A percentile compares a stretch with the other conserved stretches of the same genome.
These are phyloP conservation scores for Drosophila lowei DNA, from an alignment of 1,140 invertebrate species.

Conservation along the genomic window DNA sequence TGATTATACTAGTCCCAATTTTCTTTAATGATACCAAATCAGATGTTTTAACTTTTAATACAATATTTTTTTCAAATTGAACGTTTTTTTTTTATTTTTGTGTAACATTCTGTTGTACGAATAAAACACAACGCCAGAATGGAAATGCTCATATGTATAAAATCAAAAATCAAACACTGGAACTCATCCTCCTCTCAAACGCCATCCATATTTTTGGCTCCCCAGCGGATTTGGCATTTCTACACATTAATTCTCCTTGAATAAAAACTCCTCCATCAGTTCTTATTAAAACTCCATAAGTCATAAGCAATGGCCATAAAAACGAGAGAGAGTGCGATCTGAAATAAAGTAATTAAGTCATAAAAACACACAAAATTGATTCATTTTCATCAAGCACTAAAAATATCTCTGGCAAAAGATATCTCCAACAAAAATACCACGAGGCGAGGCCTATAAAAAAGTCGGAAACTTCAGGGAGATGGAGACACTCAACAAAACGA, in stretches of 20 bases:
- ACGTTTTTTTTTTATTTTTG: too few species aligned
- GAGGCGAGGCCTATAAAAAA: slow-evolving; percentile 22
- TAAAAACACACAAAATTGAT: slow-evolving; percentile 68
- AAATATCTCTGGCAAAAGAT: slow-evolving; percentile 34
- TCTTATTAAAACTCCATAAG: slow-evolving; percentile 58
- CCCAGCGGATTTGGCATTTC: background rate
- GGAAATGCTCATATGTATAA: too few species aligned
- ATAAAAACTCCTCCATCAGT: slow-evolving; percentile 1
- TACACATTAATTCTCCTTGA: background rate
- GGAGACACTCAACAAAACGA: background rate
- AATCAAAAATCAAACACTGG: too few species aligned
- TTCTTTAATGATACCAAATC: background rate
- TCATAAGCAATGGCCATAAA: slow-evolving; percentile 37
- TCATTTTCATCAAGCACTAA: slow-evolving; percentile 48
- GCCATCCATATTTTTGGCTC: background rate
- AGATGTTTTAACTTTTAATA: too few species aligned
- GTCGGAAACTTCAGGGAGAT: slow-evolving; percentile 7
- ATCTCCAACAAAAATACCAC: slow-evolving; percentile 22
- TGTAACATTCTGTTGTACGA: too few species aligned
- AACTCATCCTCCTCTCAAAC: too few species aligned
- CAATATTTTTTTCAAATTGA: too few species aligned
- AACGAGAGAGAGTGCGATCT: slow-evolving; percentile 36
- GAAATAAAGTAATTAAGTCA: slow-evolving; percentile 60
- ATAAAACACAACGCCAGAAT: too few species aligned
- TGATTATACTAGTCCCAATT: slow-evolving; percentile 3